Base-by-base conservation (phyloP, 2,888 invertebrate genomes). In the Acholoe squamosa region DNA sequence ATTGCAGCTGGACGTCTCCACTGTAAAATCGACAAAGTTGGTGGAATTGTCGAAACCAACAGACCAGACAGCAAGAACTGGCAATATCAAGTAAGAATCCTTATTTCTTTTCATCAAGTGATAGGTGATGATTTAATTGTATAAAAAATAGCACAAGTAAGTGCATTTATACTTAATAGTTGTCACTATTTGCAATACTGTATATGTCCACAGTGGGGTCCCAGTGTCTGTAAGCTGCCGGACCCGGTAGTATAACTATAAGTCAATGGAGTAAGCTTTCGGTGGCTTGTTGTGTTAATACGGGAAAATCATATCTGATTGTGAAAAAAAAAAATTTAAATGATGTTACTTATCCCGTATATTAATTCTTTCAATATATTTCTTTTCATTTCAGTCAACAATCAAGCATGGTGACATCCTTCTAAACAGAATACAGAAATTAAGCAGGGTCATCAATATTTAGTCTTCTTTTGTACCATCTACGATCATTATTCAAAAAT, bases 361-460 rank as follows among this genome's bases (percentile, higher is more conserved):
- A 7, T 43, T 43, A 43, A 43, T 43, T 10, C 3, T 43, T n/a
- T 54, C 54, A 54, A 61, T 7, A n/a, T 14, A 12, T 61, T 61
- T 61, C 76, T 76, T 76, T 61, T 25, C 3, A 22, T 95, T 95
- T 67, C 94, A 96, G 96, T 96, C 98, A 0, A 99, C 99, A 94
- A 99, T 99, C 92, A 99, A 99, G 95, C 99, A 99, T 96, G 99
- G 99, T 12, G 99, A 99, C 96, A 97, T 99, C 91, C 97, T 99
- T 16, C 97, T 99, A 92, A 99, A 99, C 96, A 97, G 99, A 95
- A 98, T 99, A 94, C 99, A 99, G 96, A 99, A 99, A 96, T 97
- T 99, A 91, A 99, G 99, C 93, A 97, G 99, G 95, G 99, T 99
- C 94, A 99, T 99, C 96, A 99, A 99, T 96, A 99, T 99, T 89